These are phyloP conservation scores for Melanargia galathea DNA, from an alignment of 2,888 invertebrate species.

Conservation along the genomic window DNA sequence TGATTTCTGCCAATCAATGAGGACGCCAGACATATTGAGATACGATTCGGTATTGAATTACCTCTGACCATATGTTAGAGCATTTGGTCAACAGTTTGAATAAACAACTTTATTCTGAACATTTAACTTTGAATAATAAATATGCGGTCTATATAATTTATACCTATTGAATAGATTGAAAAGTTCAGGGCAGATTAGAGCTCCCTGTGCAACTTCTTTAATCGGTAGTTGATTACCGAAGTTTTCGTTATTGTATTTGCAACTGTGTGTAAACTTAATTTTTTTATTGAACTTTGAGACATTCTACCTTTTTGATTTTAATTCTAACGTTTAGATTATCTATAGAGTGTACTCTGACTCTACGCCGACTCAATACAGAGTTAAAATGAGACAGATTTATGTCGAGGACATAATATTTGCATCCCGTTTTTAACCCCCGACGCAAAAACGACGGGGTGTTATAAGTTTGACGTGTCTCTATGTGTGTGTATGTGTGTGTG, in stretches of 20 bases:
- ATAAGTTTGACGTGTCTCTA: too few relatives aligned
- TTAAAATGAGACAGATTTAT: too few relatives aligned
- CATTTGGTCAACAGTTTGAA: conserved; percentile 26
- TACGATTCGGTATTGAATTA: conserved; percentile 27
- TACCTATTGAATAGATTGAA: conserved; percentile 12
- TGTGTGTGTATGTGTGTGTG: too few relatives aligned
- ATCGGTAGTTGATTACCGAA: background rate
- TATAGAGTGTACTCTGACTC: too few relatives aligned
- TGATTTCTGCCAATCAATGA: conserved; percentile 34
- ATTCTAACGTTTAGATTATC: too few relatives aligned
- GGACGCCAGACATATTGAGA: conserved; percentile 18
- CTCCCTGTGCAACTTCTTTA: conserved; percentile 15
- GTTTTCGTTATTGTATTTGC: background rate
- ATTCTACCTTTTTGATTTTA: too few relatives aligned
- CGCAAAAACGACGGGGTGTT: too few relatives aligned
- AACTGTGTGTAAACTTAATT: too few relatives aligned
- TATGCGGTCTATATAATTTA: background rate
- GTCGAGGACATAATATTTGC: too few relatives aligned
- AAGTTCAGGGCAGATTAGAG: conserved; percentile 18
- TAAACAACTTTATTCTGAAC: conserved; percentile 2
- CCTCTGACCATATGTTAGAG: conserved; percentile 29
- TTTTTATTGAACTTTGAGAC: too few relatives aligned
- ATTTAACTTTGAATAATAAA: background rate
- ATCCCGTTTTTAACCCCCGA: too few relatives aligned
- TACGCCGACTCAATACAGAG: too few relatives aligned